Evolutionary conservation across 1,140 invertebrate species (phyloP).

Genomic region (Ylistrum balloti): DNA sequence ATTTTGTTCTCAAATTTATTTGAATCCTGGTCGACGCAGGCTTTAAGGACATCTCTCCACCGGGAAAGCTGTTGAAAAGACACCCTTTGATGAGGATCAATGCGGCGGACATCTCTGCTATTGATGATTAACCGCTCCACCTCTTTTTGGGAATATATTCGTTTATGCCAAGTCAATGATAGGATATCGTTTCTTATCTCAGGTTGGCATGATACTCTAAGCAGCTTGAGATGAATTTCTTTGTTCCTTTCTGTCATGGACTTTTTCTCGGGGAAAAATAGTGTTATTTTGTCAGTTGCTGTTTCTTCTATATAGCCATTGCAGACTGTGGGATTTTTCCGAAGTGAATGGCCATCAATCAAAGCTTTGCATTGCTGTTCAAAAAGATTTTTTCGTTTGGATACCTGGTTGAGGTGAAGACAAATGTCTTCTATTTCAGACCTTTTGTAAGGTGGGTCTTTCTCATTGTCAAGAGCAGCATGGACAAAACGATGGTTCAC

Average conservation of each 20-base stretch:
- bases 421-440: slow-evolving; percentile 62
- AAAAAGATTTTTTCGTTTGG: slow-evolving; percentile 56
- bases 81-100: slow-evolving; percentile 49
- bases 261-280: slow-evolving; percentile 56
- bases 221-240: slow-evolving; percentile 53
- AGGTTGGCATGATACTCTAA: slow-evolving; percentile 54
- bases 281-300: slow-evolving; percentile 50
- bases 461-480: slow-evolving; percentile 49
- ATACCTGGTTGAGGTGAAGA: slow-evolving; percentile 53
- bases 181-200: slow-evolving; percentile 48
- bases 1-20: neutral
- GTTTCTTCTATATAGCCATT: slow-evolving; percentile 56
- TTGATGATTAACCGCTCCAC: neutral
- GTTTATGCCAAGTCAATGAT: slow-evolving; percentile 45
- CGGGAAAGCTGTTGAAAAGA: neutral
- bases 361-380: slow-evolving; percentile 61
- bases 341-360: slow-evolving; percentile 52
- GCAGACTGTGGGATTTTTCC: slow-evolving; percentile 55
- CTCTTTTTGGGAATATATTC: slow-evolving; percentile 48
- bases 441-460: slow-evolving; percentile 45
- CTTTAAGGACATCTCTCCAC: slow-evolving; percentile 43
- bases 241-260: slow-evolving; percentile 11
- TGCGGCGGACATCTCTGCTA: neutral
- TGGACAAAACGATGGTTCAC: slow-evolving; percentile 61
- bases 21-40: neutral